phyloP scores from a whole-genome alignment of 2,888 invertebrate species.

The Laspeyria flexula region DNA sequence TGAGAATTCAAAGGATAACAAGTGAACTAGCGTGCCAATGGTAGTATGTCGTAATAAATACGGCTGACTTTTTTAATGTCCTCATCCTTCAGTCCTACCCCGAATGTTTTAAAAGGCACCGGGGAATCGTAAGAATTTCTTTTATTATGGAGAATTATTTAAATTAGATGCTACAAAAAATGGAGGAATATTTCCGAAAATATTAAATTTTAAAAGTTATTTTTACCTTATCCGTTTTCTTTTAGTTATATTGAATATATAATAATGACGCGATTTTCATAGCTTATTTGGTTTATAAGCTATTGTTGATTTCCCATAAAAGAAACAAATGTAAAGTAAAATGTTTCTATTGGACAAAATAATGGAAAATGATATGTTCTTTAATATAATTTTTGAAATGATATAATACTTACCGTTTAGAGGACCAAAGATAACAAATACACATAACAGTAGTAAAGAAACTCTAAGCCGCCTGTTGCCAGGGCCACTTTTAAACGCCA shows the following conservation, averaged over 20 bases:
- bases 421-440: conserved; percentile 91
- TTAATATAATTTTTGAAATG: no score
- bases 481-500: conserved; percentile 91
- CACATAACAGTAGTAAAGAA: conserved; percentile 86
- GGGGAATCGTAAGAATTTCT: conserved; percentile 43
- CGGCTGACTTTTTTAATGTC: conserved; percentile 22
- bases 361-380: no score
- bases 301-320: no score
- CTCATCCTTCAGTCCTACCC: conserved; percentile 30
- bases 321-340: no score
- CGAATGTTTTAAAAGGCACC: conserved; percentile 35
- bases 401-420: conserved; percentile 88
- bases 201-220: conserved; percentile 17
- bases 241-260: conserved; percentile 7
- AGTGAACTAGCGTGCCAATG: neutral
- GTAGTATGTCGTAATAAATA: conserved; percentile 15
- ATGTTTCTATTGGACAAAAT: no score
- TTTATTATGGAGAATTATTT: conserved; percentile 49
- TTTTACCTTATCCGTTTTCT: conserved; percentile 7
- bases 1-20: neutral
- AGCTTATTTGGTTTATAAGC: no score
- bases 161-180: conserved; percentile 42
- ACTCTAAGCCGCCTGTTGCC: conserved; percentile 90
- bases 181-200: conserved; percentile 17
- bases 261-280: conserved; percentile 3